Evolutionary conservation across 2,888 invertebrate genomes (phyloP), one percentile per base, ranked within the genome.

Genomic region (Callyntrura guangdongensis): DNA sequence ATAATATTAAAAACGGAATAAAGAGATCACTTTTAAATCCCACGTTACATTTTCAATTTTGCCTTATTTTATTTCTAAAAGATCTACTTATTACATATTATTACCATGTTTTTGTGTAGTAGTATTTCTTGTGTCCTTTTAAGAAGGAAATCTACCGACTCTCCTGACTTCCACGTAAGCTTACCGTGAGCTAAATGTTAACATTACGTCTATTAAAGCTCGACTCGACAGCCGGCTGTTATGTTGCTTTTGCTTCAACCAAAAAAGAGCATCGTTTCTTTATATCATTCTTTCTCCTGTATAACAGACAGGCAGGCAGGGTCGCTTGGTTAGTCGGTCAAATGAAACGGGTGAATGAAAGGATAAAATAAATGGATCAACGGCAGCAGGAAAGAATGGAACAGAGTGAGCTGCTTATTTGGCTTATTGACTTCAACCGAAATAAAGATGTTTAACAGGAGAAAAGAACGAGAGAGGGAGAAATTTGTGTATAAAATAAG

Each of bases 281-380:
- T 36, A 36, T 2, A 36, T 36, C 27, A 6, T 59, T 47, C 47
- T 83, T 27, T 69, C 11, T 47, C 12, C 20, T 27, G 67, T 67
- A 27, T 69, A 45, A 14, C 17, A 72, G 11, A 14, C 17, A 72
- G 11, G 25, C 20, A 47, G 74, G 53, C 69, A 81, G 87, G 81
- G 69, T 87, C 56, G 36, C 36, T 36, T 6, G 88, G 88, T 89
- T 83, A 89, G 89, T 83, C 89, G 89, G 83, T 83, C 83, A 83
- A 89, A 89, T 77, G 83, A 89, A 89, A 83, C 89, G 67, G 81
- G 69, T 88, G 88, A 88, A 88, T 88, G 88, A 83, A 84, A 89
- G 67, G 89, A 74, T 89, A 82, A 89, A 83, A 64, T 89, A 74
- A 74, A 83, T 89, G 81, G 89, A 89, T 83, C 89, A 83, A 89